Conservation (phyloP, 1,140 invertebrate species). For the Drosophila kohkoa region DNA sequence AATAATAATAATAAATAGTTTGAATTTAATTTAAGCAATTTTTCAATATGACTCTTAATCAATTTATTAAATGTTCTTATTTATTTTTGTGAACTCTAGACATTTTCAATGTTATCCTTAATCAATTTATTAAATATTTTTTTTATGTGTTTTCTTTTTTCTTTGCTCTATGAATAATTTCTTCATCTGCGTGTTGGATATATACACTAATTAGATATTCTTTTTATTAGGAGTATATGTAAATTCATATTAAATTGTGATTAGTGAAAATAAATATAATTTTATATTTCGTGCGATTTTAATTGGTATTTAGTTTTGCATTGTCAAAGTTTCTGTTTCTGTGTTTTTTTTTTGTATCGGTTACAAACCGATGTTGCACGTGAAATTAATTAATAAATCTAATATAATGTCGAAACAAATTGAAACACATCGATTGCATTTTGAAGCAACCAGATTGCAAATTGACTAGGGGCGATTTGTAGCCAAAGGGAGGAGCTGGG, state of each 20-base stretch:
- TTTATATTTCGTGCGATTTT: background rate
- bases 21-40: too few relatives aligned
- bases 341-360: background rate
- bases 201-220: too few relatives aligned
- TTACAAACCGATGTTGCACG: constrained; percentile 20
- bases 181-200: too few relatives aligned
- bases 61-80: too few relatives aligned
- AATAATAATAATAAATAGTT: too few relatives aligned
- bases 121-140: too few relatives aligned
- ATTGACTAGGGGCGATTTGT: constrained; percentile 40
- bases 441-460: constrained; percentile 46
- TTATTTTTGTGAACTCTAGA: too few relatives aligned
- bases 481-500: background rate
- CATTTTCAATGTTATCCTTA: too few relatives aligned
- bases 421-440: constrained; percentile 70
- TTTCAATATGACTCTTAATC: too few relatives aligned
- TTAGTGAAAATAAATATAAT: background rate
- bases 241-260: background rate
- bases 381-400: constrained; percentile 80
- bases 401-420: constrained; percentile 65
- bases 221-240: too few relatives aligned
- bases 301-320: background rate
- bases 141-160: too few relatives aligned
- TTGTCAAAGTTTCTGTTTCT: background rate
- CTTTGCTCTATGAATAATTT: too few relatives aligned